These are phyloP conservation scores for Cancer borealis DNA, from an alignment of 2,888 invertebrate species.

Conservation along the genomic window DNA sequence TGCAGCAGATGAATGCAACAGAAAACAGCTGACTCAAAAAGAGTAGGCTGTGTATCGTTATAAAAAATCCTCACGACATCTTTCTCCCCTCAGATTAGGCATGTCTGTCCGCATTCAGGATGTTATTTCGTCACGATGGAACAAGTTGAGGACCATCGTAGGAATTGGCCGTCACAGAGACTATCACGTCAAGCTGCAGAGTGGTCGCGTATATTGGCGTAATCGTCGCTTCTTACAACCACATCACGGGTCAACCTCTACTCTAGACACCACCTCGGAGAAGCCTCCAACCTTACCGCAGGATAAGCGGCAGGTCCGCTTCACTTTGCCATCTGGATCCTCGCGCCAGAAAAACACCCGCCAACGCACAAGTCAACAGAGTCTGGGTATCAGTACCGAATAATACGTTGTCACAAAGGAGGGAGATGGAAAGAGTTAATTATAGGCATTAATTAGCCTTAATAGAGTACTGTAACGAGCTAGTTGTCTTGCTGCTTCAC, in stretches of 20 bases:
- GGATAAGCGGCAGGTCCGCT: background rate
- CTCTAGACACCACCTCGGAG: background rate
- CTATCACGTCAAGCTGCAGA: conserved; percentile 45
- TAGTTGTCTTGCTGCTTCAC: background rate
- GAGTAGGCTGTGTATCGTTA: background rate
- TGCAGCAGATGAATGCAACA: background rate
- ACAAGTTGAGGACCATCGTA: conserved; percentile 30
- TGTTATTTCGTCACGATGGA: conserved; percentile 30
- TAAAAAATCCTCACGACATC: background rate
- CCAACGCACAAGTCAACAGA: background rate
- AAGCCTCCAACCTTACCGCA: background rate
- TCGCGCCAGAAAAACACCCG: background rate
- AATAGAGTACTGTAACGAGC: background rate
- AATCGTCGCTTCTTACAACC: conserved; percentile 37
- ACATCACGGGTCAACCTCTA: background rate
- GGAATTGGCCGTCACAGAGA: conserved; percentile 33
- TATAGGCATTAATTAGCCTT: background rate
- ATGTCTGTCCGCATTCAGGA: background rate
- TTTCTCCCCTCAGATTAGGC: conserved; percentile 12
- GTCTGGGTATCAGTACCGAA: background rate
- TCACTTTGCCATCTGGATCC: background rate
- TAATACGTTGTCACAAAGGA: background rate
- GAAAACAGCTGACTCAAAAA: background rate
- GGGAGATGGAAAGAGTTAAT: background rate
- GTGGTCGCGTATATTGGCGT: conserved; percentile 45